phyloP scores from a whole-genome alignment of 2,113 vertebrate genomes.

The Silurus glanis region DNA sequence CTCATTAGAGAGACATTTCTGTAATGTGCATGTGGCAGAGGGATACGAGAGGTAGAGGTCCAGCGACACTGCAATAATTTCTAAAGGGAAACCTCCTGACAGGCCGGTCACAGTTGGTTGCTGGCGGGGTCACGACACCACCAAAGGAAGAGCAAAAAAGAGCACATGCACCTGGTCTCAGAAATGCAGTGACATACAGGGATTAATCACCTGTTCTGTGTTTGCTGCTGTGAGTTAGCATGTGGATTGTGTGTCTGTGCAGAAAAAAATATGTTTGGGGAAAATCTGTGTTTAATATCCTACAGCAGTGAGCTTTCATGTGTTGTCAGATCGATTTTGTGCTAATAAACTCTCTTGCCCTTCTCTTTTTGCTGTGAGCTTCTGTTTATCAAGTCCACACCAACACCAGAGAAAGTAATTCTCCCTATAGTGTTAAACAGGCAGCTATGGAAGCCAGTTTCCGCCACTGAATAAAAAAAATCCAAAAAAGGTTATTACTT shows the following conservation, averaged over 20 bases:
- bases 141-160: neutral
- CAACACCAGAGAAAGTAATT: neutral
- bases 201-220: constrained; percentile 30
- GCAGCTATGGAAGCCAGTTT: neutral
- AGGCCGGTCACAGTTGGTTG: neutral
- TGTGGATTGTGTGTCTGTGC: neutral
- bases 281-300: neutral
- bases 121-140: constrained; percentile 25
- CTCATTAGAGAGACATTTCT: neutral
- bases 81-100: constrained; percentile 6
- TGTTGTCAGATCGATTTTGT: constrained; percentile 12
- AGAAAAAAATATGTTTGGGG: neutral
- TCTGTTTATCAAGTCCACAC: neutral
- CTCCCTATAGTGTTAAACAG: constrained; percentile 27
- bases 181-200: neutral
- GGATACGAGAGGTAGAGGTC: constrained; percentile 16
- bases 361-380: neutral
- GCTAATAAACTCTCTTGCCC: neutral
- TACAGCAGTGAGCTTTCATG: neutral
- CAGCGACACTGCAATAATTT: constrained; percentile 28
- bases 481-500: no score
- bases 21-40: neutral
- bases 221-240: constrained; percentile 10
- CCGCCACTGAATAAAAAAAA: neutral
- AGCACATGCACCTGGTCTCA: neutral